These are phyloP conservation scores for Heterochromis multidens DNA, from an alignment of 2,113 vertebrate species.

Conservation along the genomic window DNA sequence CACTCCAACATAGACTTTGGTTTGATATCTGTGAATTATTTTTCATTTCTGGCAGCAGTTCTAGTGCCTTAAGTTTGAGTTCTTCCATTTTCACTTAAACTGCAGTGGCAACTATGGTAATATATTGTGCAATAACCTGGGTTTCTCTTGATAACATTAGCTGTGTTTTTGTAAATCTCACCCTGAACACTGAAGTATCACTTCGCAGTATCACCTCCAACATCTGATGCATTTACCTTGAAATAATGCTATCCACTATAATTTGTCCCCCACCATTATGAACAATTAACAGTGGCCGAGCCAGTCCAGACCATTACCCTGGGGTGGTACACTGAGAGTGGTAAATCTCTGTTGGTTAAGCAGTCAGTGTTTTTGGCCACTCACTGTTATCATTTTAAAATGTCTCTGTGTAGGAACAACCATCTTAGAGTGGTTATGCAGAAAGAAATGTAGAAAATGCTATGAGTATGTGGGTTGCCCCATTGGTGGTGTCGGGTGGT, in stretches of 20 bases:
- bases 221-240: not conserved
- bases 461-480: not conserved
- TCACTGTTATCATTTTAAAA: no score
- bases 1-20: not conserved
- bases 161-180: not conserved
- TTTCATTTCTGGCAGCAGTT: slow-evolving; percentile 10
- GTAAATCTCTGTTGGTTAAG: not conserved
- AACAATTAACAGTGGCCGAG: not conserved
- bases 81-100: slow-evolving; percentile 40
- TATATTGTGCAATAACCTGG: not conserved
- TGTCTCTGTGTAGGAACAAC: no score
- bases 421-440: no score
- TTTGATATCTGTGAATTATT: not conserved
- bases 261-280: not conserved
- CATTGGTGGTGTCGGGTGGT: not conserved
- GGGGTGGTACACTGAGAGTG: not conserved
- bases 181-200: not conserved
- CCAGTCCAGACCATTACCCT: not conserved
- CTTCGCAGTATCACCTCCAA: not conserved
- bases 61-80: slow-evolving; percentile 65
- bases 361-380: not conserved
- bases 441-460: no score
- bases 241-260: not conserved
- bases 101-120: not conserved
- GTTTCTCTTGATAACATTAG: not conserved